These are phyloP conservation scores for Menura novaehollandiae DNA, from an alignment of 2,113 vertebrate genomes.

Conservation along the genomic window DNA sequence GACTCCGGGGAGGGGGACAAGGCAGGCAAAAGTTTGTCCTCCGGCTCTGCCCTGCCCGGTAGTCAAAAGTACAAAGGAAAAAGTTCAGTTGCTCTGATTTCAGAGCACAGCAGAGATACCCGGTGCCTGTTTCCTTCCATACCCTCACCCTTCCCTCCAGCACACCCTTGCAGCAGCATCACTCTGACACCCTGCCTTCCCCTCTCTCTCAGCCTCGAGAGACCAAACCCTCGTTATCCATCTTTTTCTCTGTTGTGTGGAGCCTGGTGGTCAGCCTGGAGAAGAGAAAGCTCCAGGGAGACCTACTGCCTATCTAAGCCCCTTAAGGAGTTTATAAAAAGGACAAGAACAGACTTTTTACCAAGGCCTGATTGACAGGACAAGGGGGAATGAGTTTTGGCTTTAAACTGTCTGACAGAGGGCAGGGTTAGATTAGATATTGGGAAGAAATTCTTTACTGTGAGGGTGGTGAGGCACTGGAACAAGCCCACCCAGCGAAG, in stretches of 20 bases:
- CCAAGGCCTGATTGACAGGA: not conserved
- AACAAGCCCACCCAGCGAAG: not conserved
- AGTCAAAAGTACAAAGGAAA: not conserved
- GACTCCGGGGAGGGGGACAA: not conserved
- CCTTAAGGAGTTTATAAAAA: accelerated
- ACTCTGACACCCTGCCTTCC: accelerated
- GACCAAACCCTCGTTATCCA: accelerated
- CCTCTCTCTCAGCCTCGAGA: not conserved
- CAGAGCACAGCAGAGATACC: not conserved
- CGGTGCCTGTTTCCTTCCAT: not conserved
- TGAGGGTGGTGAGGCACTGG: not conserved
- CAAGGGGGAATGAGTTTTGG: not conserved
- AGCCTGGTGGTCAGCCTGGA: not conserved
- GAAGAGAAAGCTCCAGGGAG: not conserved
- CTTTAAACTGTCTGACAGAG: not conserved
- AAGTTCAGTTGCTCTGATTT: not conserved
- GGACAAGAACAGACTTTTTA: not conserved
- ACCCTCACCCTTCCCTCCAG: too few relatives aligned
- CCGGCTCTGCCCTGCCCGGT: not conserved
- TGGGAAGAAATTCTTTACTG: not conserved
- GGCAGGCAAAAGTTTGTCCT: not conserved
- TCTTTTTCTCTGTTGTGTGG: not conserved
- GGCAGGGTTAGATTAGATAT: not conserved
- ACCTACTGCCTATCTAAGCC: not conserved
- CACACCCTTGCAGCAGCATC: not conserved